Percentiles rank a stretch among this genome's conserved stretches.
These are phyloP conservation scores for Castor canadensis DNA, from an alignment of 2,113 vertebrate genomes.

Conservation along the genomic window DNA sequence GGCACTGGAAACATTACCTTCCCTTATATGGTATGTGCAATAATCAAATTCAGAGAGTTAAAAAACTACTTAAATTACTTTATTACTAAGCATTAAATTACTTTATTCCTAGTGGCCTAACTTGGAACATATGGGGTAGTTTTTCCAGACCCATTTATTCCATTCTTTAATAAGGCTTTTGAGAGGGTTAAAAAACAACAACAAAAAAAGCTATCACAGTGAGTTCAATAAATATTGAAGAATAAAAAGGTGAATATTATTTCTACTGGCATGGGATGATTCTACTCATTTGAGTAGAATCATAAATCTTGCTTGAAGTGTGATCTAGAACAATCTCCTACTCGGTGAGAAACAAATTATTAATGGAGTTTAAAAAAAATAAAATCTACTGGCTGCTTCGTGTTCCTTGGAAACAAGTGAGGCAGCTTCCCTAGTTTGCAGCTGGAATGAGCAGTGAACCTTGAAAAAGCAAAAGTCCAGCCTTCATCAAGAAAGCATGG, in stretches of 20 bases:
- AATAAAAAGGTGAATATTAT: constrained; percentile 24
- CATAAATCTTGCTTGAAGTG: background rate
- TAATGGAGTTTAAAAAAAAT: background rate
- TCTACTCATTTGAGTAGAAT: background rate
- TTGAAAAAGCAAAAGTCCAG: background rate
- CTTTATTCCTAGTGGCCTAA: background rate
- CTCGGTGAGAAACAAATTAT: background rate
- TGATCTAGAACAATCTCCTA: background rate
- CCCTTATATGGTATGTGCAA: background rate
- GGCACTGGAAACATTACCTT: background rate
- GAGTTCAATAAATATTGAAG: background rate
- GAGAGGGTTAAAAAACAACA: background rate
- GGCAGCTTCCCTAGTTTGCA: background rate
- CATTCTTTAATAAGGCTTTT: constrained; percentile 19
- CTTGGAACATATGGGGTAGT: background rate
- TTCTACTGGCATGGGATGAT: background rate
- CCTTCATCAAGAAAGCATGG: background rate
- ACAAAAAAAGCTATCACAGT: background rate
- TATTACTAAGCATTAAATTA: background rate
- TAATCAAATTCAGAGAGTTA: background rate
- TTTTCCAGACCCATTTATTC: background rate
- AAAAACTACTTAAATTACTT: background rate
- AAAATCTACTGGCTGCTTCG: background rate
- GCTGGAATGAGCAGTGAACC: background rate
- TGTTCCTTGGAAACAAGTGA: background rate